Evolutionary conservation across 1,140 invertebrate genomes (phyloP).

Genomic region (Centruroides vittatus): DNA sequence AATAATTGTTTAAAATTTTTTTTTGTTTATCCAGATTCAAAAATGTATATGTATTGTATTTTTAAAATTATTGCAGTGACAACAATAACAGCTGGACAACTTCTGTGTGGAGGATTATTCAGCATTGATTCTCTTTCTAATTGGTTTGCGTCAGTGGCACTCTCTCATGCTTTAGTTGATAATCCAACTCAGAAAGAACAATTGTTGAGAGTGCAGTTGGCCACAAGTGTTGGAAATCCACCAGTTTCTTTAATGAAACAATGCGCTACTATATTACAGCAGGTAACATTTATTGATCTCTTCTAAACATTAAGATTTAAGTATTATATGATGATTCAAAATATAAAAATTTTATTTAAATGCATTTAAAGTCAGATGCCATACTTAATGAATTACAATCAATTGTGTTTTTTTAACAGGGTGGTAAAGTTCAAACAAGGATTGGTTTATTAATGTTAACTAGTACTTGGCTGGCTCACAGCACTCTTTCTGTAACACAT

Average conservation of each 20-base stretch:
- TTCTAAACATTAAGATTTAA: too few species aligned
- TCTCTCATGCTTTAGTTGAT: constrained; percentile 81
- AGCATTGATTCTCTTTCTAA: constrained; percentile 82
- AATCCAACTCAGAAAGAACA: constrained; percentile 82
- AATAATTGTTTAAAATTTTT: not conserved
- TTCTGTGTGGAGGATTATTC: constrained; percentile 89
- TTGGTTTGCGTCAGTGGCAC: constrained; percentile 87
- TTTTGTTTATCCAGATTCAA: not conserved
- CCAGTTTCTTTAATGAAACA: constrained; percentile 80
- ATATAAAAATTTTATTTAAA: too few species aligned
- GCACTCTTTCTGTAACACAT: constrained; percentile 61
- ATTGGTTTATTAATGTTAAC: constrained; percentile 83
- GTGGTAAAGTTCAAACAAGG: constrained; percentile 73
- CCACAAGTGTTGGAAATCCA: constrained; percentile 64
- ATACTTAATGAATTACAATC: constrained; percentile 2
- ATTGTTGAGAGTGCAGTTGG: constrained; percentile 77
- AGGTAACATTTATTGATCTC: constrained; percentile 27
- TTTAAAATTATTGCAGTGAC: constrained; percentile 24
- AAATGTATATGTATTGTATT: not conserved
- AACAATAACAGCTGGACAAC: constrained; percentile 52
- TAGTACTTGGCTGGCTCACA: constrained; percentile 74
- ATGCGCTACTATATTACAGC: constrained; percentile 65
- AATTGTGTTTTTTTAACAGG: constrained; percentile 27
- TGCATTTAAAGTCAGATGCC: not conserved
- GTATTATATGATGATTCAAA: too few species aligned